Percentiles rank a stretch among this genome's conserved stretches.
Evolutionary conservation across 2,113 vertebrate species (phyloP).

Genomic region (Plectropomus leopardus): DNA sequence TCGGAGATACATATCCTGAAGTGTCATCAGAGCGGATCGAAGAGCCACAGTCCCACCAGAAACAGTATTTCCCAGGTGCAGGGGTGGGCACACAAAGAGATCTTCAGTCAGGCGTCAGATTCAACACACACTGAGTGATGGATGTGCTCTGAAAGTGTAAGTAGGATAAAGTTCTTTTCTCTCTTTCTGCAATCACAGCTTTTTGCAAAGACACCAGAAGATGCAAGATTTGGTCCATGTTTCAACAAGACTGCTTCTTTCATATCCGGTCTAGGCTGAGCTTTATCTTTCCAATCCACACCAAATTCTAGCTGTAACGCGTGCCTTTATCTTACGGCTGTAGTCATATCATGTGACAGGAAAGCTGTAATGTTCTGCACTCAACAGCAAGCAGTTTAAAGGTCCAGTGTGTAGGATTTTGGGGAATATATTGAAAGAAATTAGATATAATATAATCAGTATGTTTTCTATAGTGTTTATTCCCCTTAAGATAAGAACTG

Average conservation of each 20-base stretch:
- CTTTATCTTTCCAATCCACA: neutral
- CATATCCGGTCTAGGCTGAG: neutral
- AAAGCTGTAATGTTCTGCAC: neutral
- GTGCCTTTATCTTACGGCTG: neutral
- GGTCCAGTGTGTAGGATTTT: too few species aligned
- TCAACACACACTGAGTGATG: neutral
- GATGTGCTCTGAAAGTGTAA: constrained; percentile 44
- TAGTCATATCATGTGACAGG: neutral
- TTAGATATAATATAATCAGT: too few species aligned
- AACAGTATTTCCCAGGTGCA: constrained; percentile 22
- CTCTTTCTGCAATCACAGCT: neutral
- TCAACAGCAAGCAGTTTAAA: neutral
- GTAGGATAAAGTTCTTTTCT: constrained; percentile 2
- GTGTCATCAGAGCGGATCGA: constrained; percentile 21
- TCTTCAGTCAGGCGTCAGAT: constrained; percentile 14
- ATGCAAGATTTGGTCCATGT: neutral
- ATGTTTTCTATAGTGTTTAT: too few species aligned
- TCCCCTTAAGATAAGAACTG: too few species aligned
- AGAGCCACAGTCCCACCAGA: constrained; percentile 14
- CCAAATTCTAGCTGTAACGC: neutral
- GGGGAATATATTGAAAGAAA: too few species aligned
- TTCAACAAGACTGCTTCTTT: neutral
- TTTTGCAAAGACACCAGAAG: neutral
- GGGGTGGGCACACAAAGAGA: constrained; percentile 6
- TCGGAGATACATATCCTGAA: constrained; percentile 15